Conservation (phyloP, 2,888 invertebrate genomes). For the Theristus sp. region DNA sequence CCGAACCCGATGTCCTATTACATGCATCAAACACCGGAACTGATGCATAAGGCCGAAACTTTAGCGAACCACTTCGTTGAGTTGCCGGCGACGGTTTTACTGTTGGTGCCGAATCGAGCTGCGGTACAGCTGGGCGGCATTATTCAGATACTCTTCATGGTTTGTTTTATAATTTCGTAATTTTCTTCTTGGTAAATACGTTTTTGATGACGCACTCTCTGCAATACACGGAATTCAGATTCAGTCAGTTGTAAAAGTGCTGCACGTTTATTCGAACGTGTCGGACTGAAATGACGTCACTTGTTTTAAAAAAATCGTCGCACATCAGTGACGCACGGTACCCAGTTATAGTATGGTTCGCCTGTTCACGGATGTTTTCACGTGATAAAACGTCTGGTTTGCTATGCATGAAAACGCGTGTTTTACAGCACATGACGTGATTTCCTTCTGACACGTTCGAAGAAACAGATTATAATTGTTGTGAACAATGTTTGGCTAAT, state of each 20-base stretch:
- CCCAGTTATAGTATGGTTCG: constrained; percentile 3
- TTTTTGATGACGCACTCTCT: too few species aligned
- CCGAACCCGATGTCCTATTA: constrained; percentile 34
- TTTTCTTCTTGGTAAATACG: neutral
- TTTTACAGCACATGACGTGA: too few species aligned
- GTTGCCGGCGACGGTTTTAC: constrained; percentile 28
- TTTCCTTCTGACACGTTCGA: too few species aligned
- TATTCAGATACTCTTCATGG: constrained; percentile 33
- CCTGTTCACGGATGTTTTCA: neutral
- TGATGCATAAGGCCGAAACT: constrained; percentile 32
- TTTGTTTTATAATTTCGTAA: constrained; percentile 9
- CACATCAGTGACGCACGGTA: too few species aligned
- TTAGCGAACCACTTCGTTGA: constrained; percentile 33
- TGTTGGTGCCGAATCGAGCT: constrained; percentile 21
- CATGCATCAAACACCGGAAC: constrained; percentile 31
- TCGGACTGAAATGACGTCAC: too few species aligned
- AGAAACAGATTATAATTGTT: too few species aligned
- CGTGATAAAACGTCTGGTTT: neutral
- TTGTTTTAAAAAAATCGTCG: too few species aligned
- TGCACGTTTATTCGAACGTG: too few species aligned
- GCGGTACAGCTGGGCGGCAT: constrained; percentile 27
- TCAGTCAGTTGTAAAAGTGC: too few species aligned
- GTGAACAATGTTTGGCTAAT: too few species aligned
- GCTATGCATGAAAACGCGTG: too few species aligned
- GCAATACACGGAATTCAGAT: too few species aligned